Conservation (phyloP, 2,113 vertebrate species). For the Drymodes brunneopygia region DNA sequence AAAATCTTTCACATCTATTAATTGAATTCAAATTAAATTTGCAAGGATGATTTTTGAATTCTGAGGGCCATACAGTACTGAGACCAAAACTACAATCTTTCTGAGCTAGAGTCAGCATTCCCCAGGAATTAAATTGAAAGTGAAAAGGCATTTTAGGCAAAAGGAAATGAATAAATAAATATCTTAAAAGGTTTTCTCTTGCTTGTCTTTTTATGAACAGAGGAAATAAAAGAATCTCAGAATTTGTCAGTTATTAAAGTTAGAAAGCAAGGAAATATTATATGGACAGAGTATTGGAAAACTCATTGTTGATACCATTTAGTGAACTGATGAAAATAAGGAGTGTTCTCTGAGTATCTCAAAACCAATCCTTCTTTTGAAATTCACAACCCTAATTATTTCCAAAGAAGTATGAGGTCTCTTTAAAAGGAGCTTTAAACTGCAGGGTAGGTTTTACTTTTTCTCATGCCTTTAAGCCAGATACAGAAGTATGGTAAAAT, state of each 20-base stretch:
- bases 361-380: not conserved
- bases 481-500: not conserved
- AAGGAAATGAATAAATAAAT: not conserved
- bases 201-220: not conserved
- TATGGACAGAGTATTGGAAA: not conserved
- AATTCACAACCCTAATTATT: not conserved
- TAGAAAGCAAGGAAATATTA: not conserved
- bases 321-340: not conserved
- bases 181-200: not conserved
- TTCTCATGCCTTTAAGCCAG: not conserved
- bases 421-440: not conserved
- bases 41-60: not conserved
- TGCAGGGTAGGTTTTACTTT: not conserved
- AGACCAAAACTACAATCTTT: not conserved
- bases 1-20: not conserved
- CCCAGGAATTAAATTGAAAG: not conserved
- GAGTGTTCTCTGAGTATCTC: not conserved
- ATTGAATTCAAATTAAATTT: not conserved
- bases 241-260: not conserved
- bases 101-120: not conserved
- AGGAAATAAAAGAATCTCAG: not conserved
- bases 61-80: not conserved
- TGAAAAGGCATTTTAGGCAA: not conserved
- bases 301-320: not conserved
- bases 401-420: not conserved